A percentile compares a stretch with the other conserved stretches of the same genome.
phyloP scores from a whole-genome alignment of 2,113 vertebrate genomes.

The Desmodus rotundus region DNA sequence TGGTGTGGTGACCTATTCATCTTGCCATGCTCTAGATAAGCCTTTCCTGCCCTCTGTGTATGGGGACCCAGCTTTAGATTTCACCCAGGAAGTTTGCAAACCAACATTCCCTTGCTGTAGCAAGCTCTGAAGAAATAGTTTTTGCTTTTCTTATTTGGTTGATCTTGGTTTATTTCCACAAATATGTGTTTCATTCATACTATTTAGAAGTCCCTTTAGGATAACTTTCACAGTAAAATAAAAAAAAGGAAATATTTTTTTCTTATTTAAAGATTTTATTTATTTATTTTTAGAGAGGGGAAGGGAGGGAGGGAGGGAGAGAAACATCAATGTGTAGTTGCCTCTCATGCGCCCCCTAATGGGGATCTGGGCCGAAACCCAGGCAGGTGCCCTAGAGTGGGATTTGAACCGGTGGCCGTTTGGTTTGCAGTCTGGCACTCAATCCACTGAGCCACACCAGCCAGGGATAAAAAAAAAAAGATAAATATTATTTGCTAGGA shows the following conservation, averaged over 20 bases:
- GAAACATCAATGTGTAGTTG: no score
- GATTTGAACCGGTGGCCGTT: no score
- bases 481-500: conserved; percentile 26
- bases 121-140: background rate
- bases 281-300: no score
- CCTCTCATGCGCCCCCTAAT: no score
- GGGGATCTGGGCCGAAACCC: no score
- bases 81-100: background rate
- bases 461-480: background rate
- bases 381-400: no score
- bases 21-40: background rate
- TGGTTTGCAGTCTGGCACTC: no score
- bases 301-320: no score
- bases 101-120: background rate
- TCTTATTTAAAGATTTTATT: no score
- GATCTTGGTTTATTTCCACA: background rate
- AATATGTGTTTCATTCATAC: background rate
- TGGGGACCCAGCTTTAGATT: background rate
- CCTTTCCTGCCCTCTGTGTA: background rate
- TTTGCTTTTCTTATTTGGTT: background rate
- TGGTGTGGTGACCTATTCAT: accelerated
- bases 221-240: background rate
- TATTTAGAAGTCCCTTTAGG: background rate
- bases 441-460: no score
- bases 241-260: background rate